Evolutionary conservation across 1,140 invertebrate genomes (phyloP).

Genomic region (Sarcophaga peregrina): DNA sequence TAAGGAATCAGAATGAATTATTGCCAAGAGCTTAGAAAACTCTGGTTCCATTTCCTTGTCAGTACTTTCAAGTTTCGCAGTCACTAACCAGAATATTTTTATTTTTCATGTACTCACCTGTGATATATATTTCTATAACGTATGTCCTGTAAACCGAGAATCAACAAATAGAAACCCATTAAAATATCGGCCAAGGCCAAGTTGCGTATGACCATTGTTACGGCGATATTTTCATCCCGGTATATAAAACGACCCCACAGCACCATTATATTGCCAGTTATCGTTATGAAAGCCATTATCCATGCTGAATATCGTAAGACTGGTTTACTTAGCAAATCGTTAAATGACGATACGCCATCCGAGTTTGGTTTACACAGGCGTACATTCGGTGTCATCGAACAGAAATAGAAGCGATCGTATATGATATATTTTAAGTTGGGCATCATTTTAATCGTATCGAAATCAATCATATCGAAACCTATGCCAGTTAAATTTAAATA

Average conservation of each 20-base stretch:
- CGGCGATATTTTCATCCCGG: constrained; percentile 71
- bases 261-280: constrained; percentile 76
- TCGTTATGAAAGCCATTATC: constrained; percentile 77
- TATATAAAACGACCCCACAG: constrained; percentile 75
- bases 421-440: constrained; percentile 71
- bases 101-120: constrained; percentile 55
- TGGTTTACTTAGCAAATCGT: constrained; percentile 74
- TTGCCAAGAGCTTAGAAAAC: too few species aligned
- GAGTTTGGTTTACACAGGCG: constrained; percentile 74
- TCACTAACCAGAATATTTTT: too few species aligned
- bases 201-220: constrained; percentile 77
- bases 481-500: constrained; percentile 70
- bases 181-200: constrained; percentile 82
- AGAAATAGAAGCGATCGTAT: constrained; percentile 79
- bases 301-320: constrained; percentile 76
- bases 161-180: constrained; percentile 82
- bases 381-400: constrained; percentile 74
- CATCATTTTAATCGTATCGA: constrained; percentile 69
- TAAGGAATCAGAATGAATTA: too few species aligned
- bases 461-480: constrained; percentile 69
- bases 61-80: too few species aligned
- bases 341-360: constrained; percentile 78
- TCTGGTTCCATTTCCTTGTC: too few species aligned
- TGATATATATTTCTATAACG: constrained; percentile 75
- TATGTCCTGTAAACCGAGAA: constrained; percentile 77